Conservation (phyloP, 2,888 invertebrate genomes). For the Hyposoter dolosus region DNA sequence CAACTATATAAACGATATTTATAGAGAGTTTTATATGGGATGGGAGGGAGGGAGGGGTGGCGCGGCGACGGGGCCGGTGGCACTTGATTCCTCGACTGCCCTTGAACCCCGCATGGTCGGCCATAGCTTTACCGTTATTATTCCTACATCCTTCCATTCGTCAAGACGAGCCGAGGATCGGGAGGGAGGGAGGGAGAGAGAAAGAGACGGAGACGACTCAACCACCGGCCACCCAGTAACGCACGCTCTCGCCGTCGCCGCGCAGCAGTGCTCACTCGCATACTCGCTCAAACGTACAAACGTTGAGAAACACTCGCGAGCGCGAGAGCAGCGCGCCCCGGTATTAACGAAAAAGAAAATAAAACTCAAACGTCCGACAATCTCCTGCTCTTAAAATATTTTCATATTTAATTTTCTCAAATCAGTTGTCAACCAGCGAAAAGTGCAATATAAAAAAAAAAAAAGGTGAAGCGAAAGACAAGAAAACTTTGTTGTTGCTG, state of each 20-base stretch:
- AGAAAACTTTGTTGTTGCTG: too few species aligned
- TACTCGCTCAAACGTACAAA: constrained; percentile 62
- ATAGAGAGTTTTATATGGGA: neutral
- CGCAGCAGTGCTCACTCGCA: constrained; percentile 61
- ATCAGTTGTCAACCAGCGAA: neutral
- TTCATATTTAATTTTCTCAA: neutral
- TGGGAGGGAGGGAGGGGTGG: constrained; percentile 24
- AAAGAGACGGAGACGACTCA: constrained; percentile 53
- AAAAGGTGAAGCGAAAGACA: too few species aligned
- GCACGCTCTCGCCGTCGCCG: constrained; percentile 65
- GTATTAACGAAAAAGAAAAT: constrained; percentile 12
- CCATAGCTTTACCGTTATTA: constrained; percentile 82
- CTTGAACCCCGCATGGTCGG: constrained; percentile 80
- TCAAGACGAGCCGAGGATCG: constrained; percentile 71
- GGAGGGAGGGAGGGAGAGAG: neutral
- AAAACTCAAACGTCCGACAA: neutral
- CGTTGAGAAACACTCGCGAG: constrained; percentile 21
- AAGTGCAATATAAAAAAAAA: too few species aligned
- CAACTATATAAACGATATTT: neutral
- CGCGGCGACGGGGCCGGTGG: constrained; percentile 47
- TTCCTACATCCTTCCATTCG: constrained; percentile 81
- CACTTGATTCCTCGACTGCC: constrained; percentile 79
- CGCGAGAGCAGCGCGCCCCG: constrained; percentile 25
- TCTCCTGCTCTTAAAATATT: neutral
- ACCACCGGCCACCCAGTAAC: constrained; percentile 75